These are phyloP conservation scores for Orientallactaga bullata DNA, from an alignment of 2,113 vertebrate genomes.

Conservation along the genomic window DNA sequence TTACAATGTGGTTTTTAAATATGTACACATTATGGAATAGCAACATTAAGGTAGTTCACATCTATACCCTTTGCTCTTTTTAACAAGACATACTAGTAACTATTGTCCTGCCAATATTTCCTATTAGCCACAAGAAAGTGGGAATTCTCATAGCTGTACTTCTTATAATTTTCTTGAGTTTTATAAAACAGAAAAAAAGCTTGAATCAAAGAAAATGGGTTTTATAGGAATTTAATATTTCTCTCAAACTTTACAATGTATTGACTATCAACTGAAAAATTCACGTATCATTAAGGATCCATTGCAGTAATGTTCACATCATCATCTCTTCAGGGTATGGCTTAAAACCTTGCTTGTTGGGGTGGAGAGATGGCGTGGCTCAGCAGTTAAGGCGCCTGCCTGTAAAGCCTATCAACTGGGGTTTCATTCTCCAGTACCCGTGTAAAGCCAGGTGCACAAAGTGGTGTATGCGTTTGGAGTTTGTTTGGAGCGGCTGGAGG, in stretches of 20 bases:
- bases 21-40: neutral
- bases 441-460: too few species aligned
- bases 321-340: neutral
- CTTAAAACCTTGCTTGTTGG: neutral
- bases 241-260: neutral
- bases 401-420: too few species aligned
- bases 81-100: neutral
- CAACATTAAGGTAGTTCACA: neutral
- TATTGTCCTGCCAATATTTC: neutral
- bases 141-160: neutral
- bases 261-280: neutral
- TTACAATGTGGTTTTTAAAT: neutral
- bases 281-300: slow-evolving; percentile 26
- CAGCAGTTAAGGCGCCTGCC: too few species aligned
- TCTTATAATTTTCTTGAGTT: slow-evolving; percentile 20
- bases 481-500: too few species aligned
- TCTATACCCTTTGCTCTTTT: neutral
- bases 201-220: neutral
- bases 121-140: neutral
- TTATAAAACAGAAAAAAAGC: neutral
- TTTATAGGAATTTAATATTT: neutral
- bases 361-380: too few species aligned
- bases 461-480: too few species aligned
- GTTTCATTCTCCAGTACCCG: too few species aligned
- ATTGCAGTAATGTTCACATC: neutral